Percentiles rank a stretch among this genome's conserved stretches.
phyloP scores from a whole-genome alignment of 2,888 invertebrate species.

The Platerodrilus igneus region DNA sequence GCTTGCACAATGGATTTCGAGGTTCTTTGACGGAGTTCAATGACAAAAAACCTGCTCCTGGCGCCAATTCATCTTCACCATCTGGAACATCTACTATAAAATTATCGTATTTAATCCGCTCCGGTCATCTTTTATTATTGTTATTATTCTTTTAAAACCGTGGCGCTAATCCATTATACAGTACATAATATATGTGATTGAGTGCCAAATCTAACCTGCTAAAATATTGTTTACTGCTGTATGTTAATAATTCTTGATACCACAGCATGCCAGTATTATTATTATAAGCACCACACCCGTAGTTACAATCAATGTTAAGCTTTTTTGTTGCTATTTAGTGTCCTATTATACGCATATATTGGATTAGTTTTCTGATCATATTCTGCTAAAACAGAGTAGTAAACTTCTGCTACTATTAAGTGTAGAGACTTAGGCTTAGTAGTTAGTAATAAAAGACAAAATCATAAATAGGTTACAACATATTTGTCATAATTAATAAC shows the following conservation, averaged over 20 bases:
- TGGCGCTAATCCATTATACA: slow-evolving; percentile 34
- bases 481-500: no score
- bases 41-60: slow-evolving; percentile 36
- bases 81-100: slow-evolving; percentile 22
- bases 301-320: slow-evolving; percentile 37
- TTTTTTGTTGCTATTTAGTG: slow-evolving; percentile 33
- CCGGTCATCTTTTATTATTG: slow-evolving; percentile 32
- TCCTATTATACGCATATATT: no score
- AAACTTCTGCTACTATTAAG: no score
- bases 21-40: slow-evolving; percentile 61
- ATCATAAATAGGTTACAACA: no score
- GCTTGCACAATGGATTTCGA: slow-evolving; percentile 55
- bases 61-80: slow-evolving; percentile 15
- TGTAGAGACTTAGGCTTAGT: no score
- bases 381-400: no score
- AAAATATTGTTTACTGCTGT: no score
- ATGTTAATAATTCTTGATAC: no score
- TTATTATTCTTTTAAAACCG: slow-evolving; percentile 40
- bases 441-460: no score
- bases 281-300: slow-evolving; percentile 32
- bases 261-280: no score
- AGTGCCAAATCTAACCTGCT: slow-evolving; percentile 47
- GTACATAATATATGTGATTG: no score
- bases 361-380: no score
- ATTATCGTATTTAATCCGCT: slow-evolving; percentile 17